phyloP scores from a whole-genome alignment of 2,888 invertebrate genomes.

The Spodoptera littoralis region DNA sequence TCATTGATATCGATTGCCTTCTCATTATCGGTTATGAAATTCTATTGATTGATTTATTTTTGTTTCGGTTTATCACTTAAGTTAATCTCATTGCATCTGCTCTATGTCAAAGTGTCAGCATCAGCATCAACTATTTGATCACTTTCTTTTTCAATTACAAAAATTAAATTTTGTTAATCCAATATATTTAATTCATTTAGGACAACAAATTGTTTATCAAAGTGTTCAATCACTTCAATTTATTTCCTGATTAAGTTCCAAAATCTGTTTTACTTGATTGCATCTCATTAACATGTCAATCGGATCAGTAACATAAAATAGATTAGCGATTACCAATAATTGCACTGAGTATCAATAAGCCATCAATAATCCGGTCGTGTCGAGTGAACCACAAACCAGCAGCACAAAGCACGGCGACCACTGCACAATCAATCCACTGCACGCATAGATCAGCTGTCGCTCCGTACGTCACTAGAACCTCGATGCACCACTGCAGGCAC shows the following conservation, averaged over 20 bases:
- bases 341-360: conserved; percentile 49
- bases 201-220: conserved; percentile 32
- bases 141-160: conserved; percentile 13
- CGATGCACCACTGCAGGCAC: conserved; percentile 58
- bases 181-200: conserved; percentile 24
- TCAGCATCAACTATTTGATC: conserved; percentile 5
- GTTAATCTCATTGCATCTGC: conserved; percentile 19
- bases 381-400: conserved; percentile 71
- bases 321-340: conserved; percentile 39
- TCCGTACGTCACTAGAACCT: conserved; percentile 70
- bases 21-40: conserved; percentile 46
- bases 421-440: conserved; percentile 83
- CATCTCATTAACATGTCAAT: conserved; percentile 33
- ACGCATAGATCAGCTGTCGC: conserved; percentile 76
- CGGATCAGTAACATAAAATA: conserved; percentile 30
- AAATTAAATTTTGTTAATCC: conserved; percentile 19
- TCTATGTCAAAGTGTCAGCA: conserved; percentile 2
- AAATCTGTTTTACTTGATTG: conserved; percentile 9
- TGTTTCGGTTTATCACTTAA: conserved; percentile 22
- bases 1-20: conserved; percentile 54
- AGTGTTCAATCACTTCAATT: conserved; percentile 13
- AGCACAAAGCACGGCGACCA: conserved; percentile 70
- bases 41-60: conserved; percentile 37
- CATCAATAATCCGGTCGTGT: conserved; percentile 57
- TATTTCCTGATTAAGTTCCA: conserved; percentile 9